Base-by-base conservation (phyloP, 2,888 invertebrate species). In the Holacanthella duospinosa region DNA sequence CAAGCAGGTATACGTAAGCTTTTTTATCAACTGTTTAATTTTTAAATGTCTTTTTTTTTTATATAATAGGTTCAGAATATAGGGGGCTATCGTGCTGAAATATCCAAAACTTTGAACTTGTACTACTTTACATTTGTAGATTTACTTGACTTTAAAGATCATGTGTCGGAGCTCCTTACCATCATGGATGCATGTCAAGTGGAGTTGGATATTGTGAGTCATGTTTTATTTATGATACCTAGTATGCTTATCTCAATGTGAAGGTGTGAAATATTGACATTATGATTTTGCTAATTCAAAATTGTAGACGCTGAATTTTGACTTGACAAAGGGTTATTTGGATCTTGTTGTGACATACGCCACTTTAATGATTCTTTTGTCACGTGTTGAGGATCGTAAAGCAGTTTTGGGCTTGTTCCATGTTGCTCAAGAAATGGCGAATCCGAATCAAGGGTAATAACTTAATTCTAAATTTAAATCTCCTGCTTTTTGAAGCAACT, bases 111-210 rank as follows among this genome's bases (percentile, higher is more conserved):
- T 0, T 80, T 99, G 1, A 94, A 95, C 0, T 79, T 99, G 6
- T 99, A 99, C 77, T 99, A 99, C 76, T 95, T 94, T 77, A 99
- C 99, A 1, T 99, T 99, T 80, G 97, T 97, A 16, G 99, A 99
- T 81, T 82, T 99, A 54, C 80, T 99, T 62, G 97, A 99, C 77
- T 93, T 99, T 75, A 97, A 95, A 79, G 95, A 95, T 76, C 89
- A 90, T 81, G 90, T 93, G 0, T 88, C 88, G 75, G 93, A 93
- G 76, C 80, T 93, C 63, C 80, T 93, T 0, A 97, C 96, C 16
- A 91, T 91, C 25, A 93, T 99, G 87, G 94, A 97, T 80, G 92
- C 94, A 1, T 94, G 93, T 75, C 94, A 95, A 76, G 85, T 97
- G 43, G 88, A 91, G 74, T 80, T 99, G 73, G 96, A 99, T 77